These are phyloP conservation scores for Caenorhabditis sinica DNA, from an alignment of 2,888 invertebrate species.

Conservation along the genomic window DNA sequence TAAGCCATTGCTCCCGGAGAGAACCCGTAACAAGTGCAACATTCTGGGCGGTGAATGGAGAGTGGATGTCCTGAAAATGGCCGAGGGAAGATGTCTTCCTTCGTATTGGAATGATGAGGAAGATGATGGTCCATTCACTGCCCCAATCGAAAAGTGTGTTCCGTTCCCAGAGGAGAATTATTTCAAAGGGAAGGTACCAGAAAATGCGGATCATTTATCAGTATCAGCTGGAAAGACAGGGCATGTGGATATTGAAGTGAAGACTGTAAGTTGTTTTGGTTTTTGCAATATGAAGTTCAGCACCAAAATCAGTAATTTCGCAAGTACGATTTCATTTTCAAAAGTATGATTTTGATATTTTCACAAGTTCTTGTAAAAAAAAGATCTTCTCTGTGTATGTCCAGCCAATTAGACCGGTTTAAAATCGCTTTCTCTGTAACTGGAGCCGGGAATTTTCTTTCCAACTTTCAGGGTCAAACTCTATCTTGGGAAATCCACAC, in stretches of 20 bases:
- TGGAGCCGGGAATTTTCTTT: no score
- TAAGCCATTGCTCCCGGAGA: constrained; percentile 80
- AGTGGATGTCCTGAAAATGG: constrained; percentile 78
- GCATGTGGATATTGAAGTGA: constrained; percentile 72
- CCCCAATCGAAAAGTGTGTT: constrained; percentile 76
- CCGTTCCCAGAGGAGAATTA: constrained; percentile 75
- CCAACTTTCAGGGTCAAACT: constrained; percentile 73
- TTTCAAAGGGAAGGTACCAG: constrained; percentile 72
- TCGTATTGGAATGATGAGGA: constrained; percentile 81
- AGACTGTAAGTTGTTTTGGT: constrained; percentile 67
- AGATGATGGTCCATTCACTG: constrained; percentile 75
- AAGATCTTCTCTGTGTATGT: no score
- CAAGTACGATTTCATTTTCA: no score
- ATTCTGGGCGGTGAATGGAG: constrained; percentile 78
- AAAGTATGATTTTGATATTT: no score
- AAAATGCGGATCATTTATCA: constrained; percentile 66
- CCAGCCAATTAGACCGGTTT: no score
- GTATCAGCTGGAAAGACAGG: constrained; percentile 80
- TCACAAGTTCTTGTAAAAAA: no score
- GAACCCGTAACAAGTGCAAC: constrained; percentile 79
- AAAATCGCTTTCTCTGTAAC: no score
- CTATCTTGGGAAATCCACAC: constrained; percentile 78
- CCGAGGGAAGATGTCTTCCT: constrained; percentile 77
- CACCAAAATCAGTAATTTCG: no score
- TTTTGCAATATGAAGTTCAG: no score